Conservation (phyloP, 2,888 invertebrate genomes). For the Rhogogaster chlorosoma region DNA sequence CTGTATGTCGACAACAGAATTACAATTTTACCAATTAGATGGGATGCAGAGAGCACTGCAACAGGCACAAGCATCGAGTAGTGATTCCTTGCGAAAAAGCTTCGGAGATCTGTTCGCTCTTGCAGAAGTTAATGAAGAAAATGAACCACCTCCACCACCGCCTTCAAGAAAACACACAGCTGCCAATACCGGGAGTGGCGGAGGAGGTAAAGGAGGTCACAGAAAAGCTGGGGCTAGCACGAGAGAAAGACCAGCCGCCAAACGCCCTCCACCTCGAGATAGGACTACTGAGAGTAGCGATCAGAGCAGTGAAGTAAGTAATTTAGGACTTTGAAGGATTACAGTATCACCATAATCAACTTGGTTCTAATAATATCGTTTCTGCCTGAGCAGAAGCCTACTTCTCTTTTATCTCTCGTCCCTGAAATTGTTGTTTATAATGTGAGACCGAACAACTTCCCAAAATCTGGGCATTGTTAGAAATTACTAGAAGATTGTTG, state of each 20-base stretch:
- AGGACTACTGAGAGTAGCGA: conserved; percentile 81
- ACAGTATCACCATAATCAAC: not conserved
- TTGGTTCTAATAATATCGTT: not conserved
- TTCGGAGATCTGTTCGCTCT: conserved; percentile 94
- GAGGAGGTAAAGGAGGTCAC: conserved; percentile 64
- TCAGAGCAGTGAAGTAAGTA: conserved; percentile 88
- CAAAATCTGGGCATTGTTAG: not conserved
- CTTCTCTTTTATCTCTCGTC: not conserved
- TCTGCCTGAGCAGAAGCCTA: not conserved
- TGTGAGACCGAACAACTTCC: not conserved
- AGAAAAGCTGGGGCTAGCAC: conserved; percentile 71
- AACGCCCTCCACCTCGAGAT: conserved; percentile 71
- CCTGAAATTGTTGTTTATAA: not conserved
- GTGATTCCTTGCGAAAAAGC: conserved; percentile 93
- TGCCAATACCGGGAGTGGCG: conserved; percentile 64
- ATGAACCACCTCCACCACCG: conserved; percentile 83
- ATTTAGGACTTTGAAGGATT: not conserved
- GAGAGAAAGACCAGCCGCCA: conserved; percentile 70
- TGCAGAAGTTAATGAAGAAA: conserved; percentile 88
- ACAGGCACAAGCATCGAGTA: conserved; percentile 92
- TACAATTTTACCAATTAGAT: conserved; percentile 90
- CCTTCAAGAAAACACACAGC: conserved; percentile 75
- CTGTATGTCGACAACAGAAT: conserved; percentile 79
- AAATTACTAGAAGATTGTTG: not conserved
- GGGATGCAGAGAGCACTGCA: conserved; percentile 95